Percentiles rank a stretch among this genome's conserved stretches.
These are phyloP conservation scores for Apodemia duryi DNA, from an alignment of 2,888 invertebrate genomes.

Conservation along the genomic window DNA sequence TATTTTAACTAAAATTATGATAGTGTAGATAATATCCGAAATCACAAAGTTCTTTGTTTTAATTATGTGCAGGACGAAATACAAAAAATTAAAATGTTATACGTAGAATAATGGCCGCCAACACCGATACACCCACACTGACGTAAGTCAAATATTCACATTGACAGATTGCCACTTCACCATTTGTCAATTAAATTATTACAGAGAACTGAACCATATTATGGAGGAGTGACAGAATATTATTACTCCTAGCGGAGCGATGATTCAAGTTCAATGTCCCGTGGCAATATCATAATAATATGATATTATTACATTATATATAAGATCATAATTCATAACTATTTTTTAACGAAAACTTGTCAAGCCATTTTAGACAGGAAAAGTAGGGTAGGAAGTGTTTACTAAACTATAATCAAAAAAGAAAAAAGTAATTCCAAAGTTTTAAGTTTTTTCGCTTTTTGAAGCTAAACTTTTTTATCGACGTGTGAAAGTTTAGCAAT, in stretches of 20 bases:
- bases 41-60: slow-evolving; percentile 64
- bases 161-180: slow-evolving; percentile 70
- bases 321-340: no score
- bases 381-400: no score
- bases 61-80: slow-evolving; percentile 52
- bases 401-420: no score
- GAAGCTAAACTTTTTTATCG: no score
- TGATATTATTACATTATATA: no score
- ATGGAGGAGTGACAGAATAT: neutral
- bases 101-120: slow-evolving; percentile 78
- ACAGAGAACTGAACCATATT: neutral
- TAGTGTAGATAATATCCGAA: slow-evolving; percentile 50
- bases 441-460: no score
- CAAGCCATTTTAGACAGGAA: no score
- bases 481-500: no score
- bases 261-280: no score
- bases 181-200: slow-evolving; percentile 27
- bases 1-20: slow-evolving; percentile 55
- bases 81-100: slow-evolving; percentile 66
- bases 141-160: slow-evolving; percentile 69
- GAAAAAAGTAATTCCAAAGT: no score
- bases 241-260: neutral
- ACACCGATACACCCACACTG: slow-evolving; percentile 74
- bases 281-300: no score
- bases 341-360: no score